Evolutionary conservation across 2,888 invertebrate genomes (phyloP).

Genomic region (Meloe dianella): DNA sequence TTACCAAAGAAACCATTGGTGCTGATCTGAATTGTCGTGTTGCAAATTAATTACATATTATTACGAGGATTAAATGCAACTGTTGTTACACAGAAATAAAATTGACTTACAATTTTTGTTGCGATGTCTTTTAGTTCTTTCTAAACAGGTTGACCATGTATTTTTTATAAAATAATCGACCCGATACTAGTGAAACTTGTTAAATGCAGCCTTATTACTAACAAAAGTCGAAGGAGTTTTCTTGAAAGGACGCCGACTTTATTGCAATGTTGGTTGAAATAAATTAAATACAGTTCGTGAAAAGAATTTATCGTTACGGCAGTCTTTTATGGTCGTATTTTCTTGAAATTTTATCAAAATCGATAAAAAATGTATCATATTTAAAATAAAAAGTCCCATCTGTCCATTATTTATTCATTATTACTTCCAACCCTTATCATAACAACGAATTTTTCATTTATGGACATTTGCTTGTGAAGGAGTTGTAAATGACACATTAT

Average conservation of each 20-base stretch:
- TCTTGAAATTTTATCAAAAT: neutral
- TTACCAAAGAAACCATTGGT: conserved; percentile 20
- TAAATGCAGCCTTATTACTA: neutral
- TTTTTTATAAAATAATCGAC: neutral
- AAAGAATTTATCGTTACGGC: neutral
- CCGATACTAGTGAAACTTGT: neutral
- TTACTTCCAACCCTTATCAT: neutral
- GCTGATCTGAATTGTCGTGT: neutral
- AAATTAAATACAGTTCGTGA: neutral
- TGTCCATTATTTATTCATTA: neutral
- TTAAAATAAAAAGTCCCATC: neutral
- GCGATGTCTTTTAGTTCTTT: neutral
- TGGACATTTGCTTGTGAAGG: conserved; percentile 8
- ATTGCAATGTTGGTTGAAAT: neutral
- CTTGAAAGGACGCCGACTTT: neutral
- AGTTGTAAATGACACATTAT: conserved; percentile 10
- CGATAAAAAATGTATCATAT: neutral
- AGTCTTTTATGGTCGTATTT: neutral
- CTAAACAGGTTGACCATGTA: neutral
- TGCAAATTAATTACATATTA: neutral
- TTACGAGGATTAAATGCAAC: too few species aligned
- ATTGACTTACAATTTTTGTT: neutral
- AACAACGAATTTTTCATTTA: neutral
- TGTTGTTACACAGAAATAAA: too few species aligned
- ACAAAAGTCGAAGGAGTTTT: neutral